Conservation (phyloP, 2,888 invertebrate genomes). For the Agrilus mali region DNA sequence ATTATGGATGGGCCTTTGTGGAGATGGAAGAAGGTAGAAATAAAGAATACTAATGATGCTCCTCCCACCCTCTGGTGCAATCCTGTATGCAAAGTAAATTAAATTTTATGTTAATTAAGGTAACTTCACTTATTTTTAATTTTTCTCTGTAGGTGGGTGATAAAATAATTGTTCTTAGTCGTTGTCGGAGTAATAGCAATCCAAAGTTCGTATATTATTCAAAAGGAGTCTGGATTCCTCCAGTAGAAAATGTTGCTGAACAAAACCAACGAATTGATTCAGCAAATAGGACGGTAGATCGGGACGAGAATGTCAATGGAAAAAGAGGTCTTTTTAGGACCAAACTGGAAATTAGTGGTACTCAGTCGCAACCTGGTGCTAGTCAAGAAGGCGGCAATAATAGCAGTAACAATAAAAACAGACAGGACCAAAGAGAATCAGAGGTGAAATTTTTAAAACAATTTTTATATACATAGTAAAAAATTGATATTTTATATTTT, state of each 20-base stretch:
- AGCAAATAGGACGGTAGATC: constrained; percentile 40
- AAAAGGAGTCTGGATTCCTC: constrained; percentile 37
- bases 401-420: background rate
- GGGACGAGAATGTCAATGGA: constrained; percentile 64
- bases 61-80: constrained; percentile 89
- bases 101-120: background rate
- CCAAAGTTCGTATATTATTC: constrained; percentile 42
- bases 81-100: constrained; percentile 66
- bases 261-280: constrained; percentile 24
- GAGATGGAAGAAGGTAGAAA: constrained; percentile 63
- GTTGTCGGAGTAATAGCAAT: constrained; percentile 42
- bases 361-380: constrained; percentile 9
- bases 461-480: no score
- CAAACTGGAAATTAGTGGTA: constrained; percentile 23
- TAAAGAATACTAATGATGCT: constrained; percentile 65
- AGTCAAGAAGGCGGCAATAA: constrained; percentile 3
- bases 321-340: constrained; percentile 42
- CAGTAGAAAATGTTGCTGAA: constrained; percentile 30
- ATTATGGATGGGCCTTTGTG: constrained; percentile 56
- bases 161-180: constrained; percentile 62
- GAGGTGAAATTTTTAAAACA: no score
- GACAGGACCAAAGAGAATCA: no score
- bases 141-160: constrained; percentile 45
- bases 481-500: no score
- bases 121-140: background rate